These are phyloP conservation scores for Leucoma salicis DNA, from an alignment of 2,888 invertebrate species.

Conservation along the genomic window DNA sequence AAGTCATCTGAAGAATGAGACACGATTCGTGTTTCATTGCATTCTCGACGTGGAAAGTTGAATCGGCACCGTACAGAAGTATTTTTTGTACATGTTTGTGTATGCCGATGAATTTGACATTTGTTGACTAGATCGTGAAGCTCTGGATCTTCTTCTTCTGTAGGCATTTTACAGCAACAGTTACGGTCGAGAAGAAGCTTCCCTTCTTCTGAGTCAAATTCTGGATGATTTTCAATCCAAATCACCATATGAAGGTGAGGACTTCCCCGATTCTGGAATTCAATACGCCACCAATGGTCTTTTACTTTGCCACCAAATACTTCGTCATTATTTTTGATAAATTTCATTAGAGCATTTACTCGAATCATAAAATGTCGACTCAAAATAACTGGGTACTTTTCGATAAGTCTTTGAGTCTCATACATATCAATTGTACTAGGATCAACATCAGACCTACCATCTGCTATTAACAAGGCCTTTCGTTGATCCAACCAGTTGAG, in stretches of 20 bases:
- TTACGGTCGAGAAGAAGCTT: neutral
- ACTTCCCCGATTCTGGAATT: neutral
- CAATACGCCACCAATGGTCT: neutral
- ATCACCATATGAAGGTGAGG: slow-evolving; percentile 2
- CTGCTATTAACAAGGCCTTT: neutral
- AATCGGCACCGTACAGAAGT: neutral
- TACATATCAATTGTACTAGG: neutral
- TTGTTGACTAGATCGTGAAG: neutral
- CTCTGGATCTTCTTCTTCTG: neutral
- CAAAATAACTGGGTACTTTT: neutral
- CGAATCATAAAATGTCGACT: slow-evolving; percentile 1
- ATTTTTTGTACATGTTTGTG: neutral
- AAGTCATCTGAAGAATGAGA: neutral
- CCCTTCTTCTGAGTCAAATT: neutral
- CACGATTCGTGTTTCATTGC: neutral
- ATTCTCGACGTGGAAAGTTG: neutral
- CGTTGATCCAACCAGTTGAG: slow-evolving; percentile 1
- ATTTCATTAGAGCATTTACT: slow-evolving; percentile 1
- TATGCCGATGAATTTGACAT: neutral
- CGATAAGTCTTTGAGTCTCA: neutral
- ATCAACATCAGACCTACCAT: neutral
- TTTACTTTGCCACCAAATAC: neutral
- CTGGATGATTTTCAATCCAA: neutral
- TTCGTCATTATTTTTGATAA: neutral
- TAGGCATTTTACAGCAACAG: neutral